Conservation (phyloP, 2,113 vertebrate genomes). For the Apistogramma diplotaenia region DNA sequence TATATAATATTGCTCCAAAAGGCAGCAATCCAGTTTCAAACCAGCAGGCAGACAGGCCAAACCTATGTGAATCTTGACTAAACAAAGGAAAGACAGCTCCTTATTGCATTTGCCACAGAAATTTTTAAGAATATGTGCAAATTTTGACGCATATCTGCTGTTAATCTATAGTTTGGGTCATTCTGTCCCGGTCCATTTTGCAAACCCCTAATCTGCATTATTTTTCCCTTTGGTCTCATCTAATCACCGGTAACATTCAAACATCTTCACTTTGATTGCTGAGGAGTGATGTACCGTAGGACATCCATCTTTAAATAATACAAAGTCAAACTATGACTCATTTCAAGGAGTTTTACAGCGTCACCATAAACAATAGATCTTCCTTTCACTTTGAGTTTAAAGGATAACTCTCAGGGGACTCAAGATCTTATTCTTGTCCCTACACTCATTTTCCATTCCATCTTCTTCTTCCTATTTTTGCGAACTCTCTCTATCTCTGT, state of each 20-base stretch:
- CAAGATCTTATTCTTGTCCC: constrained; percentile 10
- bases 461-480: neutral
- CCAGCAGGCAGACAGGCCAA: constrained; percentile 33
- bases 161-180: constrained; percentile 58
- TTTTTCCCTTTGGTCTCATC: constrained; percentile 41
- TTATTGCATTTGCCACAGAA: constrained; percentile 57
- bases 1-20: constrained; percentile 19
- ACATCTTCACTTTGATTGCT: neutral
- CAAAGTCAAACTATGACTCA: neutral
- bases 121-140: constrained; percentile 48
- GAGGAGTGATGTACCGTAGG: neutral
- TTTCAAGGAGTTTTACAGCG: neutral
- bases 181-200: constrained; percentile 36
- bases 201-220: constrained; percentile 10
- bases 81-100: constrained; percentile 61
- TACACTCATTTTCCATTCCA: constrained; percentile 30
- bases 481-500: constrained; percentile 9
- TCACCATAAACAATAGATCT: neutral
- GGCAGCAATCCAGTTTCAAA: constrained; percentile 50
- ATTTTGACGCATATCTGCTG: constrained; percentile 53
- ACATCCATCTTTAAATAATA: neutral
- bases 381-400: neutral
- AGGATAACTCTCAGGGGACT: neutral
- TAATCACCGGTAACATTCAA: neutral
- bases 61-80: constrained; percentile 56